Evolutionary conservation across 2,797 vertebrate genomes (phyloP), one percentile per base, ranked within the genome.

Genomic region (Chiloscyllium punctatum): DNA sequence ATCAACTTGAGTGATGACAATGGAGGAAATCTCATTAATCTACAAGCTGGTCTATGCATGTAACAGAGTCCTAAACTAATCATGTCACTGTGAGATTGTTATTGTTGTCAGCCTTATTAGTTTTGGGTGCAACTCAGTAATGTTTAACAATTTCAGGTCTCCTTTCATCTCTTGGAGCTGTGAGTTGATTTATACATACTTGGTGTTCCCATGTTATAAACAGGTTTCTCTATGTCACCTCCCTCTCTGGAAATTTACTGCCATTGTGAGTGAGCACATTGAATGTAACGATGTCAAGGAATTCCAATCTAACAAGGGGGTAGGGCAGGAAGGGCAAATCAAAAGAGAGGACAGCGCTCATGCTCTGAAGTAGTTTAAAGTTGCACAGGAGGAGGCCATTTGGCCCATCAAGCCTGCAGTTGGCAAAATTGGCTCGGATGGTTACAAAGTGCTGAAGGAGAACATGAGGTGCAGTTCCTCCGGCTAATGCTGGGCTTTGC

Each of bases 1-100:
- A 71, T 94, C 68, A 53, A 72, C 51, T 7, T 94, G 94, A 94
- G 21, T 94, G 94, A 94, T 94, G 94, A 74, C 94, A 37, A 53
- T 1, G 30, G 21, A 74, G 94, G 25, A 16, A 51, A 94, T 74
- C 94, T 94, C 94, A 94, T 94, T 94, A 94, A 94, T 94, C 94
- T 94, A 71, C 94, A 94, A 94, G 94, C 69, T 94, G 94, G 27
- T 94, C 94, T 25, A 42, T 94, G 94, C 74, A 25, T 30, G 74
- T 69, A 74, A 94, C 51, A 25, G 69, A 94, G 37, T 51, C 69
- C 74, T 69, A 94, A 74, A 74, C 94, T 94, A 94, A 74, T 74
- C 42, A 94, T 94, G 57, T 91, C 66, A 69, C 94, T 74, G 21
- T 42, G 51, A 53, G 51, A 71, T 94, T 94, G 68, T 94, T 74